Base-by-base conservation (phyloP, 2,888 invertebrate species). In the Alitta virens region DNA sequence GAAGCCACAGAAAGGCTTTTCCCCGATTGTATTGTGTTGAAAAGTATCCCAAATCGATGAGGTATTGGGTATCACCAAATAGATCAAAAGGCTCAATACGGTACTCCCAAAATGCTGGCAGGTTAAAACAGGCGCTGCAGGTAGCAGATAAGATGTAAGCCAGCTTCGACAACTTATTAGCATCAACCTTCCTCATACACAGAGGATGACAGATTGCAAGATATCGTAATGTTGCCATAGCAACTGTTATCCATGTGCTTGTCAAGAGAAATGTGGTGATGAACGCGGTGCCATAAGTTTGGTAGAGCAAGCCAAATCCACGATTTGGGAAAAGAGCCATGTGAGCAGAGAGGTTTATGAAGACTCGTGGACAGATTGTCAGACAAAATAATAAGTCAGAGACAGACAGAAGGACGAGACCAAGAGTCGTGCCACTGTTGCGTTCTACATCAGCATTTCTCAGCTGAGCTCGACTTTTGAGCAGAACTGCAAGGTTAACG, bases 141-240 rank as follows among this genome's bases (percentile, higher is more conserved):
- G 61, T 16, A 21, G 50, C 12, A 16, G 21, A 25, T 21, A 71
- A 16, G 7, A 76, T 62, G 63, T 76, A 75, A 0, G 52, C 43
- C 12, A 60, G 21, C 1, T 46, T 27, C 9, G 56, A 46, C 2
- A 23, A 40, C 12, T 26, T 23, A n/a, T 21, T 21, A n/a, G 52
- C 49, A 38, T 59, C 50, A 16, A 65, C 7, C 16, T 54, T 43
- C 26, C 76, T 64, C 2, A 76, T 77, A 60, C 71, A 72, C 51
- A 79, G 74, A 1, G 79, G 77, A 63, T 79, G 77, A 65, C 77
- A 78, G n/a, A 79, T 76, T 24, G 77, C 79, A 16, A 77, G 60
- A 57, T 78, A 79, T 25, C 79, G 63, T 58, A 78, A 78, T 1
- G 73, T 74, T 3, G 79, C 78, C 75, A 79, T 75, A 21, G 73